These are phyloP conservation scores for Mastomys natalensis DNA, from an alignment of 2,113 vertebrate species.

Conservation along the genomic window DNA sequence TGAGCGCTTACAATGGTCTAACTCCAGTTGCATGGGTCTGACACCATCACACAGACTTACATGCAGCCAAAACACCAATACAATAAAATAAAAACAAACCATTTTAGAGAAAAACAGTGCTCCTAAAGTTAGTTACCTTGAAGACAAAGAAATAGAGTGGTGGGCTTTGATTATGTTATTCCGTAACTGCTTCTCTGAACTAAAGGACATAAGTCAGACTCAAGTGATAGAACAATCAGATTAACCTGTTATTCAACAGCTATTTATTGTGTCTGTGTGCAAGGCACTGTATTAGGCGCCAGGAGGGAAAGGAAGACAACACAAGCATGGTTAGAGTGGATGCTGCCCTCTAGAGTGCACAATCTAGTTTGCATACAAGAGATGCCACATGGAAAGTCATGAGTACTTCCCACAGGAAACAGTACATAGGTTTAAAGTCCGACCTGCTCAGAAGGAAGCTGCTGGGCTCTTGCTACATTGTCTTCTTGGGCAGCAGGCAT, in stretches of 20 bases:
- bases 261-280: slow-evolving; percentile 45
- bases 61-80: no score
- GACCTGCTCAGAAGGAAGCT: not conserved
- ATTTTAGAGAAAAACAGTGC: not conserved
- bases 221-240: slow-evolving; percentile 51
- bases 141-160: not conserved
- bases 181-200: slow-evolving; percentile 8
- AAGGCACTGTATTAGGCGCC: slow-evolving; percentile 46
- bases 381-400: not conserved
- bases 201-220: slow-evolving; percentile 5
- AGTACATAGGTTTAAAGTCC: not conserved
- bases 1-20: not conserved
- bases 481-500: not conserved
- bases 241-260: not conserved
- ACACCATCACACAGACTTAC: not conserved
- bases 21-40: not conserved
- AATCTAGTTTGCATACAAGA: slow-evolving; percentile 17
- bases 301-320: not conserved
- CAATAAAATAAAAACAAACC: not conserved
- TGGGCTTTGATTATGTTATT: slow-evolving; percentile 1
- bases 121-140: not conserved
- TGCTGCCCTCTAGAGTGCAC: slow-evolving; percentile 50
- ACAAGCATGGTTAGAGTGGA: not conserved
- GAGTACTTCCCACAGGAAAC: not conserved
- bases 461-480: not conserved